Conservation (phyloP, 2,113 vertebrate species). For the Sceloporus undulatus region DNA sequence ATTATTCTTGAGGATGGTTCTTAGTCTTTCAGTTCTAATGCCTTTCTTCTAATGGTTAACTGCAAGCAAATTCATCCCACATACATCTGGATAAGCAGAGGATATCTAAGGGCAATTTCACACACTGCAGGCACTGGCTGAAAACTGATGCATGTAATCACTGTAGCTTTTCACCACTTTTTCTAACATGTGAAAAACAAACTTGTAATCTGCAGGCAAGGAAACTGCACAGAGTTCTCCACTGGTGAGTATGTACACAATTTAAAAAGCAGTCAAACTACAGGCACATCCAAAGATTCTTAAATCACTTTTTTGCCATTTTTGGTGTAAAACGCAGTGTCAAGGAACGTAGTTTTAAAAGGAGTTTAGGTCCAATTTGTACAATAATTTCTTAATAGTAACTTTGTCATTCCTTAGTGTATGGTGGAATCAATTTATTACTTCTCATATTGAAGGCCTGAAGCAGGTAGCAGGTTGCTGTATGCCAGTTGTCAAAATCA, state of each 20-base stretch:
- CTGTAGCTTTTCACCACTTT: neutral
- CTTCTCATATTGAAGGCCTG: neutral
- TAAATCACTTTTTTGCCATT: neutral
- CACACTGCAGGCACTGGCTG: neutral
- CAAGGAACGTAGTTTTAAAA: neutral
- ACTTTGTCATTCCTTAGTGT: too few relatives aligned
- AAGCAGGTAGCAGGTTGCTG: neutral
- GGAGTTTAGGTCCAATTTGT: neutral
- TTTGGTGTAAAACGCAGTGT: neutral
- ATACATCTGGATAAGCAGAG: neutral
- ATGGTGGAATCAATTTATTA: neutral
- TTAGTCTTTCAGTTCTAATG: neutral
- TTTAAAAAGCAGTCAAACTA: neutral
- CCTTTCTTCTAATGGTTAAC: neutral
- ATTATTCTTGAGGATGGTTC: neutral
- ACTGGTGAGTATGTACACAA: neutral
- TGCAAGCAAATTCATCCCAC: conserved; percentile 1
- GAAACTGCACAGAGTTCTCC: neutral
- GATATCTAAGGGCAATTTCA: neutral
- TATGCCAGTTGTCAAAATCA: neutral
- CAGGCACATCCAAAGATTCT: neutral
- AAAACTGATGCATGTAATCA: too few relatives aligned
- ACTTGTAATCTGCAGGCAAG: neutral
- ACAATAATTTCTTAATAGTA: neutral
- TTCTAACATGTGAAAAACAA: neutral